These are phyloP conservation scores for Solenodon paradoxus DNA, from an alignment of 2,113 vertebrate species.

Conservation along the genomic window DNA sequence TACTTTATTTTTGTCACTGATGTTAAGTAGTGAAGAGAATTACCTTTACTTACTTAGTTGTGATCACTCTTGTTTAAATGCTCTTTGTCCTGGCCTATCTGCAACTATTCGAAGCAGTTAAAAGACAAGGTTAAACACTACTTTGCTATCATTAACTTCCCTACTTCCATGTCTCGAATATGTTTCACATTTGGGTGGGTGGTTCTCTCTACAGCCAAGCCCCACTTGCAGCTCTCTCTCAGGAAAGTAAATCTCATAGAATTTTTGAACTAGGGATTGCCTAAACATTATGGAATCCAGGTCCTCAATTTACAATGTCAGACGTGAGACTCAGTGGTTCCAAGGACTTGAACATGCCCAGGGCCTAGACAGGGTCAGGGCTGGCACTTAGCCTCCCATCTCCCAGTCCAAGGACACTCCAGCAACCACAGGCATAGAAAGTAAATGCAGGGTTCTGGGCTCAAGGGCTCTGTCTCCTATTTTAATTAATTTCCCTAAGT, in stretches of 20 bases:
- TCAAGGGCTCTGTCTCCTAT: neutral
- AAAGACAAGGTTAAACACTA: conserved; percentile 27
- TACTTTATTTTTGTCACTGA: neutral
- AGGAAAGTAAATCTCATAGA: neutral
- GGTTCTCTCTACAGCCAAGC: neutral
- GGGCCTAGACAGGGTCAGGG: neutral
- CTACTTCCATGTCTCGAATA: neutral
- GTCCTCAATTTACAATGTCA: neutral
- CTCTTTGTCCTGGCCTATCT: neutral
- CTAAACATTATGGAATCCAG: neutral
- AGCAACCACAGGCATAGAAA: neutral
- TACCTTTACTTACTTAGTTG: neutral
- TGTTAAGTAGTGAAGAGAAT: neutral
- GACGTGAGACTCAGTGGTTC: neutral
- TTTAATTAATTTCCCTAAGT: neutral
- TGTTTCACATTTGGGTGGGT: neutral
- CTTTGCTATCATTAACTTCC: neutral
- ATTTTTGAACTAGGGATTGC: neutral
- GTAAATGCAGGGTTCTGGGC: neutral
- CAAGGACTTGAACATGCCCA: neutral
- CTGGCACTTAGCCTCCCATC: neutral
- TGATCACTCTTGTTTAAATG: neutral
- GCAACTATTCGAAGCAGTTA: neutral
- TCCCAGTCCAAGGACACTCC: neutral
- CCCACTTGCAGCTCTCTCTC: neutral